These are phyloP conservation scores for Aptenodytes patagonicus DNA, from an alignment of 2,113 vertebrate genomes.

Conservation along the genomic window DNA sequence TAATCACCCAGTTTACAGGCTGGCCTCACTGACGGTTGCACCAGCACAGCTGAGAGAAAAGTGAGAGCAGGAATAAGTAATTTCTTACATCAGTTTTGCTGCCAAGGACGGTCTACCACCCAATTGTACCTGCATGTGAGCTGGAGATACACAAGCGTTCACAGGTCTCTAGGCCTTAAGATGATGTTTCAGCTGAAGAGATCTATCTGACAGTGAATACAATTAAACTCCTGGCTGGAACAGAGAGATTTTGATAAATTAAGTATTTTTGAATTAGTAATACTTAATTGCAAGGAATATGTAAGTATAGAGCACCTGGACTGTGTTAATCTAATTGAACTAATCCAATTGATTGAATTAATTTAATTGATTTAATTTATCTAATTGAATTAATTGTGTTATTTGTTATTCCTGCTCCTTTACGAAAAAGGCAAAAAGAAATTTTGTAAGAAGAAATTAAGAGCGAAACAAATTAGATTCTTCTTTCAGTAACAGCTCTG, in stretches of 20 bases:
- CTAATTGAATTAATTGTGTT: background rate
- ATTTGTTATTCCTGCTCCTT: background rate
- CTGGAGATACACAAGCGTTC: background rate
- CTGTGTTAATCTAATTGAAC: conserved; percentile 9
- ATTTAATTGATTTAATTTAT: background rate
- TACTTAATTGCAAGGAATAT: background rate
- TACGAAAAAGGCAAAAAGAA: background rate
- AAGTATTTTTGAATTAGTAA: background rate
- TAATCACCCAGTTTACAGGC: background rate
- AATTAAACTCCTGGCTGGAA: background rate
- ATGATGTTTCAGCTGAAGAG: background rate
- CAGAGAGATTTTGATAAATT: background rate
- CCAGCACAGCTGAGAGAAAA: background rate
- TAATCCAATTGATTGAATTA: background rate
- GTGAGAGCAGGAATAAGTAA: background rate
- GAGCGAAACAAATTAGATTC: background rate
- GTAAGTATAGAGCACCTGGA: background rate
- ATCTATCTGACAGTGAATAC: background rate
- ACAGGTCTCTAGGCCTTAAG: background rate
- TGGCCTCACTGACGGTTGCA: background rate
- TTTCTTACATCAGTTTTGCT: background rate
- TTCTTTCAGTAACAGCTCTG: background rate
- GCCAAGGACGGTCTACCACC: background rate
- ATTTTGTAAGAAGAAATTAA: background rate
- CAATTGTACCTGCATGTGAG: background rate